These are phyloP conservation scores for Nipponacmea schrenckii DNA, from an alignment of 2,888 invertebrate species.

Conservation along the genomic window DNA sequence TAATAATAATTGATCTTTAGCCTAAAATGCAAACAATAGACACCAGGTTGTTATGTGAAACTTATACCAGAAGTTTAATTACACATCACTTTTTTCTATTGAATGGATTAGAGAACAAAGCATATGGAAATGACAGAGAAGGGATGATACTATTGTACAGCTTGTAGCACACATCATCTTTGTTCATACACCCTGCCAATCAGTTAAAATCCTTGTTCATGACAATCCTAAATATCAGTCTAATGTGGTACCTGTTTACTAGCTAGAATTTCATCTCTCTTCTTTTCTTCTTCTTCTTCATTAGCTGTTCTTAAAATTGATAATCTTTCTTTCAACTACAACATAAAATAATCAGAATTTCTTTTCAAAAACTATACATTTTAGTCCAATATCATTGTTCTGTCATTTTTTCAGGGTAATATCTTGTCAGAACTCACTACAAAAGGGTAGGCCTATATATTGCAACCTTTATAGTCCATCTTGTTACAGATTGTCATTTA, in stretches of 20 bases:
- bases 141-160: too few species aligned
- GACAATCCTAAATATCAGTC: too few species aligned
- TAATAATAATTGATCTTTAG: slow-evolving; percentile 62
- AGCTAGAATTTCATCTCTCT: slow-evolving; percentile 63
- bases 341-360: slow-evolving; percentile 2
- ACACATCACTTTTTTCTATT: too few species aligned
- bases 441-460: too few species aligned
- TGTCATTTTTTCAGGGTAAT: background rate
- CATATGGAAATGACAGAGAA: background rate
- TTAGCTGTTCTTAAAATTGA: slow-evolving; percentile 53
- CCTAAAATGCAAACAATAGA: slow-evolving; percentile 37
- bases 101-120: background rate
- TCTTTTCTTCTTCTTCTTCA: slow-evolving; percentile 59
- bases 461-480: too few species aligned
- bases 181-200: too few species aligned
- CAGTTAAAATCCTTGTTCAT: too few species aligned
- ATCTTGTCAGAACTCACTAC: background rate
- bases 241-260: slow-evolving; percentile 56
- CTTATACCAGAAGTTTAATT: too few species aligned
- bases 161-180: too few species aligned
- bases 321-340: slow-evolving; percentile 61
- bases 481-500: too few species aligned
- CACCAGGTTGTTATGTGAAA: too few species aligned
- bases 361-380: background rate
- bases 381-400: background rate